Conservation (phyloP, 2,113 vertebrate species). For the Thoracochromis brauschi region DNA sequence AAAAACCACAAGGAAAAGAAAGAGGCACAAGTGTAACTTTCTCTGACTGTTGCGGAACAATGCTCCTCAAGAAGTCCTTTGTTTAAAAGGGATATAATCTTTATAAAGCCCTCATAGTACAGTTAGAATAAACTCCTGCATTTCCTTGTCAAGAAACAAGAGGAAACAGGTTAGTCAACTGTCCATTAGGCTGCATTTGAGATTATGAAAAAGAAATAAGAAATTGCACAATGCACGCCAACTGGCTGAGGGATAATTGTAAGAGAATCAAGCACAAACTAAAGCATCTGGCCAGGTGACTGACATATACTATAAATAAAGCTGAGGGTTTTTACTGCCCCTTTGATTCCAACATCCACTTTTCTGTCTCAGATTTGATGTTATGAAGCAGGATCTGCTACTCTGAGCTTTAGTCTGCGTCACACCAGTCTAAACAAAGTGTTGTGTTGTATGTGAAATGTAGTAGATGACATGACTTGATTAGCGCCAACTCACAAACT, state of each 20-base stretch:
- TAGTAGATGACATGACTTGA: not conserved
- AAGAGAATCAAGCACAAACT: not conserved
- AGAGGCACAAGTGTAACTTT: not conserved
- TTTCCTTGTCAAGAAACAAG: not conserved
- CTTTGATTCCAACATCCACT: not conserved
- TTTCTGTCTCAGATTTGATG: not conserved
- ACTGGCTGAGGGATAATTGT: not conserved
- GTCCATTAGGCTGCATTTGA: not conserved
- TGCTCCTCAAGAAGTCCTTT: not conserved
- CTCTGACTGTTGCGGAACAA: not conserved
- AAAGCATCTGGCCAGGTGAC: not conserved
- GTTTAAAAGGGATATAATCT: not conserved
- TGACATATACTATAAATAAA: not conserved
- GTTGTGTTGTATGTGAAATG: not conserved
- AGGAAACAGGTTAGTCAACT: conserved; percentile 7
- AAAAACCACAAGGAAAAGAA: not conserved
- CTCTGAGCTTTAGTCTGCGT: not conserved
- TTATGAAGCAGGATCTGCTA: not conserved
- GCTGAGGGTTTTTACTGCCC: not conserved
- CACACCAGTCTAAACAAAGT: not conserved
- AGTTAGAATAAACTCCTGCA: not conserved
- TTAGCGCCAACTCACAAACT: not conserved
- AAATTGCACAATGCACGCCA: not conserved
- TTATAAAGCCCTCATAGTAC: not conserved
- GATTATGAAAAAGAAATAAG: not conserved